phyloP scores from a whole-genome alignment of 2,797 vertebrate species.

The Eutrigla gurnardus region DNA sequence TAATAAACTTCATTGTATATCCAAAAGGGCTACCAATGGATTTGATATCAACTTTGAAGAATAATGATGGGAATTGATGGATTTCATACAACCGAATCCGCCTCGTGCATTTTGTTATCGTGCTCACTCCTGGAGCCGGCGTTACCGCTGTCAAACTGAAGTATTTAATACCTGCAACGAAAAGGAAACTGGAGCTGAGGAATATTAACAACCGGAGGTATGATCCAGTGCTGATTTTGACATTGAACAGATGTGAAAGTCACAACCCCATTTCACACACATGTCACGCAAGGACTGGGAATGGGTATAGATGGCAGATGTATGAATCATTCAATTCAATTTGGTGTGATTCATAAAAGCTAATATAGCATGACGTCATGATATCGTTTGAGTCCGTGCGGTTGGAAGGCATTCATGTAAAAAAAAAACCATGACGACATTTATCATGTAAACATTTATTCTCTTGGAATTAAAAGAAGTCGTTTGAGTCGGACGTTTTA shows the following conservation, averaged over 20 bases:
- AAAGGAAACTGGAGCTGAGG: slow-evolving; percentile 8
- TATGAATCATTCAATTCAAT: slow-evolving; percentile 64
- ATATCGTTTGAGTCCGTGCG: slow-evolving; percentile 19
- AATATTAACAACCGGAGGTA: slow-evolving; percentile 18
- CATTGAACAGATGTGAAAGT: slow-evolving; percentile 71
- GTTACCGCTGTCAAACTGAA: slow-evolving; percentile 9
- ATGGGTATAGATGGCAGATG: slow-evolving; percentile 68
- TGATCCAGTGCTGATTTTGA: slow-evolving; percentile 53
- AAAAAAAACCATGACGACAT: neutral
- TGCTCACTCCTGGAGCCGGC: neutral
- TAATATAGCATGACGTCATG: slow-evolving; percentile 56
- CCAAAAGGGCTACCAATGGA: slow-evolving; percentile 37
- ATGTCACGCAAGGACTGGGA: slow-evolving; percentile 39
- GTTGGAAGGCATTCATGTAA: slow-evolving; percentile 14
- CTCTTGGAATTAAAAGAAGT: slow-evolving; percentile 7
- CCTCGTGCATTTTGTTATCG: slow-evolving; percentile 16
- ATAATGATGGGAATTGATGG: slow-evolving; percentile 31
- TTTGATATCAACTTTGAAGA: slow-evolving; percentile 33
- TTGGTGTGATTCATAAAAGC: slow-evolving; percentile 57
- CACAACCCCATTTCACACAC: slow-evolving; percentile 58
- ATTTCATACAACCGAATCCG: slow-evolving; percentile 24
- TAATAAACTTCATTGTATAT: slow-evolving; percentile 44
- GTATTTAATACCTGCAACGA: slow-evolving; percentile 15
- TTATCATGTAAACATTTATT: slow-evolving; percentile 26
- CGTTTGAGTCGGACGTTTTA: neutral